phyloP scores from a whole-genome alignment of 2,113 vertebrate species.

The Nycticorax nycticorax region DNA sequence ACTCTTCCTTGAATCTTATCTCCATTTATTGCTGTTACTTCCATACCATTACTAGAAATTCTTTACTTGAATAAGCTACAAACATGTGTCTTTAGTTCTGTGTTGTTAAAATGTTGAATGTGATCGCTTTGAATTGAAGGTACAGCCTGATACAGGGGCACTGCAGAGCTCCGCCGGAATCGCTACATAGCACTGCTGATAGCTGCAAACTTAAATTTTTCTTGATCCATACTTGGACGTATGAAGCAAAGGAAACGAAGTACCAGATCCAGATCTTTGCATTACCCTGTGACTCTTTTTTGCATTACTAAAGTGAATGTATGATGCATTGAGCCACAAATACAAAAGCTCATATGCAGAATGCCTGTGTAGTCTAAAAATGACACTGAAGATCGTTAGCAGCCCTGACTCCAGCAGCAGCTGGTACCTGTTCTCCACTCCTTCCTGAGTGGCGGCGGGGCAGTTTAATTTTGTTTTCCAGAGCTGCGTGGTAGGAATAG shows the following conservation, averaged over 20 bases:
- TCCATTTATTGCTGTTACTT: background rate
- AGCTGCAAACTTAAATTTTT: background rate
- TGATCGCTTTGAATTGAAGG: background rate
- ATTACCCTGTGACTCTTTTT: background rate
- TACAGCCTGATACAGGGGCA: background rate
- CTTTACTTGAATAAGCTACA: background rate
- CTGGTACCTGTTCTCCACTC: background rate
- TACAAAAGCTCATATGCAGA: background rate
- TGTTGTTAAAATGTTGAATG: background rate
- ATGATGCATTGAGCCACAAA: background rate
- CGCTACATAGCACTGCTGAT: background rate
- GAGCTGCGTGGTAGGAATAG: rapidly evolving
- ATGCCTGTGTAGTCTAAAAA: background rate
- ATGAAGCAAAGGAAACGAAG: background rate
- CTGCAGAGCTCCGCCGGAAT: background rate
- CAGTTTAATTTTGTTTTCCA: background rate
- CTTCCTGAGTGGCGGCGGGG: background rate
- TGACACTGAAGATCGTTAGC: background rate
- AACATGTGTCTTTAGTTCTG: background rate
- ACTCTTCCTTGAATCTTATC: background rate
- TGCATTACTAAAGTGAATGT: background rate
- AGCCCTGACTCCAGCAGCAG: background rate
- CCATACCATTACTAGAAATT: background rate
- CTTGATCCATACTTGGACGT: background rate
- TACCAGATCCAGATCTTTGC: background rate